These are phyloP conservation scores for Oxyruncus cristatus DNA, from an alignment of 2,113 vertebrate species.

Conservation along the genomic window DNA sequence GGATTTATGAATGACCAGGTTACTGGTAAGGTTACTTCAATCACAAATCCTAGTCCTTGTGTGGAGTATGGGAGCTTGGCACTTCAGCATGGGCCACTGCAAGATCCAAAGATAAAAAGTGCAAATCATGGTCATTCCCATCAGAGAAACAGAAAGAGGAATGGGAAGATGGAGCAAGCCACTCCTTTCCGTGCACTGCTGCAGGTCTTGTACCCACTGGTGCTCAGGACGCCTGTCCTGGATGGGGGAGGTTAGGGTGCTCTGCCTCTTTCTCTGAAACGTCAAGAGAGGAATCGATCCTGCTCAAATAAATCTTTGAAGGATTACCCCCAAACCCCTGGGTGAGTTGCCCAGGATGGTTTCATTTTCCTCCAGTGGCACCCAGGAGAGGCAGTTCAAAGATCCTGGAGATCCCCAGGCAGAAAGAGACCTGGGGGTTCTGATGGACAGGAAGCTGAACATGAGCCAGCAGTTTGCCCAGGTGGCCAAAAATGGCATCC, in stretches of 20 bases:
- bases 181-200: background rate
- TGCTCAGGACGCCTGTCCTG: background rate
- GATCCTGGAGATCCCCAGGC: background rate
- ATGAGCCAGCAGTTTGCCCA: no score
- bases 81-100: background rate
- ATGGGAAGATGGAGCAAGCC: background rate
- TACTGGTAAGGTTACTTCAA: background rate
- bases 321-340: rapidly evolving
- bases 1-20: background rate
- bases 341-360: background rate
- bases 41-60: background rate
- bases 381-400: background rate
- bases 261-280: background rate
- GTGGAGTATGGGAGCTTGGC: rapidly evolving
- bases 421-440: no score
- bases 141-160: background rate
- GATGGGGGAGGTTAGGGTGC: background rate
- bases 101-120: background rate
- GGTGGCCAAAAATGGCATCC: no score
- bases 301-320: background rate
- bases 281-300: background rate
- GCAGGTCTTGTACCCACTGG: background rate
- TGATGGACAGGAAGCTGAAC: no score
- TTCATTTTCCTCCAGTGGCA: background rate
- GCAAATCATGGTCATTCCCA: background rate